These are phyloP conservation scores for Halcyon chelicuti DNA, from an alignment of 2,797 vertebrate genomes.

Conservation along the genomic window DNA sequence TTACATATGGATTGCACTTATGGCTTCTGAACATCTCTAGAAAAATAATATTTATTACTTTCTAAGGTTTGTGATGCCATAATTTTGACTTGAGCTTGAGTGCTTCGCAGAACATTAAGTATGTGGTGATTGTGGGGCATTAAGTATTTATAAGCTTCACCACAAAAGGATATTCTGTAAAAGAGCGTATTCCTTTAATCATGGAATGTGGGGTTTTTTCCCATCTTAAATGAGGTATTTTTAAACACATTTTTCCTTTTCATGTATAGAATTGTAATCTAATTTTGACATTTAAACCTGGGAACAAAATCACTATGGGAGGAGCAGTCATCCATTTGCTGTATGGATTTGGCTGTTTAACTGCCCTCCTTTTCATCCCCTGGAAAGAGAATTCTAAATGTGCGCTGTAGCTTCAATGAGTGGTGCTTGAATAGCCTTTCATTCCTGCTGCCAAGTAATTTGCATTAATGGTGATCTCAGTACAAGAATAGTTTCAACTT, in stretches of 20 bases:
- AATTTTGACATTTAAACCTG: slow-evolving; percentile 67
- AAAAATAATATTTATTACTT: slow-evolving; percentile 53
- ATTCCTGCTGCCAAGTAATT: slow-evolving; percentile 1
- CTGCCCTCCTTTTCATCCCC: neutral
- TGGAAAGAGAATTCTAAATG: slow-evolving; percentile 58
- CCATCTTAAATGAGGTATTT: slow-evolving; percentile 61
- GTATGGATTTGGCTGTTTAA: slow-evolving; percentile 44
- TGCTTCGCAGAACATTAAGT: slow-evolving; percentile 9
- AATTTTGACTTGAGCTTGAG: slow-evolving; percentile 22
- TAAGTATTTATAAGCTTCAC: slow-evolving; percentile 39
- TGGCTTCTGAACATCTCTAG: slow-evolving; percentile 50
- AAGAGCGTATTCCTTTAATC: slow-evolving; percentile 30
- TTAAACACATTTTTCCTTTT: slow-evolving; percentile 47
- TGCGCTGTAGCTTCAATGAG: neutral
- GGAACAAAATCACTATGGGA: slow-evolving; percentile 34
- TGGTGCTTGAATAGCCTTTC: slow-evolving; percentile 19
- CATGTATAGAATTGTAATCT: slow-evolving; percentile 63
- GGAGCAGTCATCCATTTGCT: slow-evolving; percentile 52
- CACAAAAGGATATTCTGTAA: slow-evolving; percentile 40
- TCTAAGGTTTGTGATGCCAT: slow-evolving; percentile 24
- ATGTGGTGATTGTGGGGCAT: slow-evolving; percentile 44
- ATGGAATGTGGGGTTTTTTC: slow-evolving; percentile 23
- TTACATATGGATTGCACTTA: slow-evolving; percentile 37
- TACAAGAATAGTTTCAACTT: neutral
- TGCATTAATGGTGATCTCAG: neutral